phyloP scores from a whole-genome alignment of 2,797 vertebrate species.

The Xenopus petersii region DNA sequence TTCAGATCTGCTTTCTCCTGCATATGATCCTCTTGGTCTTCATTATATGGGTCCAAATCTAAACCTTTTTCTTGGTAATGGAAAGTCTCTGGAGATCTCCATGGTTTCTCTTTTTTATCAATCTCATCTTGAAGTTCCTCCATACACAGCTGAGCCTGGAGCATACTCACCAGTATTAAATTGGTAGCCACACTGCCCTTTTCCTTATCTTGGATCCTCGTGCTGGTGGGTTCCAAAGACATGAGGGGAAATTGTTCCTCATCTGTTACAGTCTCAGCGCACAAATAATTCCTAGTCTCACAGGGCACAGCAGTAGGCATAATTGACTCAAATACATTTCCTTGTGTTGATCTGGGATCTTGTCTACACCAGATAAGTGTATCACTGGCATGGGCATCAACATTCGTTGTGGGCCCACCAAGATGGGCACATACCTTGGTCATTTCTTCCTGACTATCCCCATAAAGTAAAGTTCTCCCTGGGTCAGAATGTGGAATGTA shows the following conservation, averaged over 20 bases:
- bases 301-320: conserved; percentile 1
- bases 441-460: background rate
- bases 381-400: background rate
- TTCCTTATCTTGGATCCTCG: background rate
- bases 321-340: conserved; percentile 3
- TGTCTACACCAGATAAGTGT: background rate
- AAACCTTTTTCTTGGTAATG: too few species aligned
- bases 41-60: background rate
- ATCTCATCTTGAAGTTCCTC: conserved; percentile 63
- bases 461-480: background rate
- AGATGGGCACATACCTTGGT: background rate
- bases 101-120: conserved; percentile 53
- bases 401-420: background rate
- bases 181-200: conserved; percentile 44
- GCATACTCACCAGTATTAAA: conserved; percentile 60
- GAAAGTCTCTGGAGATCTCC: background rate
- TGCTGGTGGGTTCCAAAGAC: background rate
- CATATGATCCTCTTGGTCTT: background rate
- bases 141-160: conserved; percentile 62
- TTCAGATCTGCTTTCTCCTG: background rate
- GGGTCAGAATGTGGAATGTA: conserved; percentile 9
- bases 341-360: background rate
- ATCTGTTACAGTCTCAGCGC: background rate
- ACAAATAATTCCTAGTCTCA: background rate
- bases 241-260: background rate